A percentile compares a stretch with the other conserved stretches of the same genome.
Evolutionary conservation across 2,797 vertebrate species (phyloP).

Genomic region (Sebastes reedi): DNA sequence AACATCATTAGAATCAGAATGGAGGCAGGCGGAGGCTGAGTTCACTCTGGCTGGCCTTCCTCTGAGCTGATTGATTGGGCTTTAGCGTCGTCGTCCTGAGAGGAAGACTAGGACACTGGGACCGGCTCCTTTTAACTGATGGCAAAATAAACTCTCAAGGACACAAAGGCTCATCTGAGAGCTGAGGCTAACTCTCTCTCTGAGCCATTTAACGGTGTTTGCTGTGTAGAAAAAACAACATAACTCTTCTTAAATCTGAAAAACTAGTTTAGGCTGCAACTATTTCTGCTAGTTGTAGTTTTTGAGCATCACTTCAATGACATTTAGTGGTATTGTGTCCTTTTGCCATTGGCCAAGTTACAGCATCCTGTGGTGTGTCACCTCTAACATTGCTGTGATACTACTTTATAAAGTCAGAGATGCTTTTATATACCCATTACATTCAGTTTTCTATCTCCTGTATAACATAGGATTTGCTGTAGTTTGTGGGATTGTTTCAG

Average conservation of each 20-base stretch:
- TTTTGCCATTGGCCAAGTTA: neutral
- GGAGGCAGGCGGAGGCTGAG: slow-evolving; percentile 42
- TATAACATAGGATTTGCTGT: neutral
- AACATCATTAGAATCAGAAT: slow-evolving; percentile 70
- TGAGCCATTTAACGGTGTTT: slow-evolving; percentile 26
- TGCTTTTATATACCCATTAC: neutral
- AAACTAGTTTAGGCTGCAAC: neutral
- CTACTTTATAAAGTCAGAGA: neutral
- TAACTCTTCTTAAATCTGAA: neutral
- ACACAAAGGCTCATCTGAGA: slow-evolving; percentile 50
- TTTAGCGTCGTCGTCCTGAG: slow-evolving; percentile 28
- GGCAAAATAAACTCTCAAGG: slow-evolving; percentile 54
- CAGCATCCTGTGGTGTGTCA: neutral
- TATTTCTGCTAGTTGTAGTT: neutral
- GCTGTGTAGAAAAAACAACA: neutral
- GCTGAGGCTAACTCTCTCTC: neutral
- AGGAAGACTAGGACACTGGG: slow-evolving; percentile 27
- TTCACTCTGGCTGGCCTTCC: slow-evolving; percentile 51
- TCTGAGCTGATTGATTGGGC: slow-evolving; percentile 61
- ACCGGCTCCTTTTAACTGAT: slow-evolving; percentile 37
- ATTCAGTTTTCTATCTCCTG: neutral
- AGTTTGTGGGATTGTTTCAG: neutral
- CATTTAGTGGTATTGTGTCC: neutral
- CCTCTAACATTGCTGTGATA: neutral
- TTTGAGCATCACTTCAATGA: neutral